Percentiles rank a stretch among this genome's conserved stretches.
Conservation (phyloP, 2,113 vertebrate genomes). For the Uria lomvia region DNA sequence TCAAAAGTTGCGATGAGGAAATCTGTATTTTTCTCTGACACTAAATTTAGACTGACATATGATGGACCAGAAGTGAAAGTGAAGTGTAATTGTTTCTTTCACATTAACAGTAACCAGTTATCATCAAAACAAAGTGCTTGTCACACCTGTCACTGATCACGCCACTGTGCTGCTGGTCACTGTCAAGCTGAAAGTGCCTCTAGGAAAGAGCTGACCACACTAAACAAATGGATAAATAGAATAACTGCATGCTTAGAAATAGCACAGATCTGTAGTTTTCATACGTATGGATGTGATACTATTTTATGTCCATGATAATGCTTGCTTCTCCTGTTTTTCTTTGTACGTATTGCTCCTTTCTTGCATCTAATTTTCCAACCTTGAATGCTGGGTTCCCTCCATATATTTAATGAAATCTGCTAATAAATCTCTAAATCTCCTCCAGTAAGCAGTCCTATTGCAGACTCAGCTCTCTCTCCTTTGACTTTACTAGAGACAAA, state of each 20-base stretch:
- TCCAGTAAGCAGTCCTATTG: slow-evolving; percentile 72
- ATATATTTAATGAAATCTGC: slow-evolving; percentile 79
- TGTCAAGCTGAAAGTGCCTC: background rate
- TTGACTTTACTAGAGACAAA: slow-evolving; percentile 72
- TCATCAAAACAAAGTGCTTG: background rate
- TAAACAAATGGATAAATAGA: background rate
- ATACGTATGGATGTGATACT: background rate
- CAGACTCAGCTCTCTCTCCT: slow-evolving; percentile 76
- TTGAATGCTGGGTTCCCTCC: slow-evolving; percentile 42
- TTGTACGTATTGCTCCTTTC: background rate
- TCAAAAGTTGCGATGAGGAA: background rate
- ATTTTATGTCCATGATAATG: background rate
- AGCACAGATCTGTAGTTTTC: background rate
- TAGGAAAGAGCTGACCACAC: rapidly evolving
- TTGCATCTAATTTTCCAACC: slow-evolving; percentile 70
- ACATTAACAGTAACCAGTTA: background rate
- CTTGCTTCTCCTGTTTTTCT: slow-evolving; percentile 16
- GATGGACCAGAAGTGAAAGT: background rate
- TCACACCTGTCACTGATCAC: background rate
- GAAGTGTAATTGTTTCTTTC: background rate
- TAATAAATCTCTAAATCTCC: slow-evolving; percentile 76
- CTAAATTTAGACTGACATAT: background rate
- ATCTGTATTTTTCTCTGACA: background rate
- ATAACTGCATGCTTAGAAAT: background rate
- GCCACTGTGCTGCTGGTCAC: background rate